Base-by-base conservation (phyloP, 1,140 invertebrate species). In the Monomorium pharaonis region DNA sequence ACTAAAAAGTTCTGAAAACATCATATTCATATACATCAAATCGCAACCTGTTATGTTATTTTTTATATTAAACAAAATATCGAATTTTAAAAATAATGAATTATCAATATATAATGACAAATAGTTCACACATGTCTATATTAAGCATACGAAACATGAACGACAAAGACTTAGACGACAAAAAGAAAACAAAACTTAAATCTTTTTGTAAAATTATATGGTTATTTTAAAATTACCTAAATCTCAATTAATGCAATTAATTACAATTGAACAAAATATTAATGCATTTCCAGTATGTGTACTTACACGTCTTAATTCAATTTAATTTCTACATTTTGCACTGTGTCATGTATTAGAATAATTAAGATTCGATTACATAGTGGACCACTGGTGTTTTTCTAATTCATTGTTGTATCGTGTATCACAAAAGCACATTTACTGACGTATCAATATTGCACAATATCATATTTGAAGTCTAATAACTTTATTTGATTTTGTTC, bases 361-460 rank as follows among this genome's bases (percentile, higher is more conserved):
- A n/a, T n/a, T n/a, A 81, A 81, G 70, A 81, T 81, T 56, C 12
- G 7, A 72, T 81, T 81, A 56, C 37, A 58, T 9, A 33, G 21
- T 54, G 16, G 0, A 58, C 56, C 24, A 69, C 44, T 58, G n/a
- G 37, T 37, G 18, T 30, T 58, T 27, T 69, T 81, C 65, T 70
- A 70, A 70, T 81, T 44, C 10, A 58, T 49, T 21, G 42, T 77
- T 54, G 75, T 16, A 49, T 1, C 16, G 7, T 30, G 24, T 30
- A 56, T 70, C 63, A 65, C n/a, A 33, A 18, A 54, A 42, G 5
- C 24, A 2, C n/a, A 12, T 54, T 56, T 54, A 44, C 10, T 70
- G 18, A 81, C 37, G n/a, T 70, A 56, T 81, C 49, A 21, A 42
- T 4, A 67, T 67, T 69, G 1, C 21, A n/a, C 44, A 18, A 2